phyloP scores from a whole-genome alignment of 2,113 vertebrate species.

The Axis porcinus region DNA sequence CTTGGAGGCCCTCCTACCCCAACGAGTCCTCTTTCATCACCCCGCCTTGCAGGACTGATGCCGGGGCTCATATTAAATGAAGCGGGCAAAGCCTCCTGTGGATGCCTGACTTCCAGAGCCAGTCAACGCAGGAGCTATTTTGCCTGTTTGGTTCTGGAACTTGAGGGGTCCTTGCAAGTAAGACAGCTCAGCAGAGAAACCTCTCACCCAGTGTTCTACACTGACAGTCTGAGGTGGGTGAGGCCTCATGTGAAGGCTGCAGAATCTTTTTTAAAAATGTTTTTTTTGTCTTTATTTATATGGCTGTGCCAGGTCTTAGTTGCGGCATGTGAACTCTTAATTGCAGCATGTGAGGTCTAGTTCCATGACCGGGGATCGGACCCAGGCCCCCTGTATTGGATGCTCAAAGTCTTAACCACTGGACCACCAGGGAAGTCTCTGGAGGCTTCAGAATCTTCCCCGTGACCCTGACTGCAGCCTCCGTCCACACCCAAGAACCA shows the following conservation, averaged over 20 bases:
- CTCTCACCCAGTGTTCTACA: background rate
- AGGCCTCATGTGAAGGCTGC: background rate
- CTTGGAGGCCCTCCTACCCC: no score
- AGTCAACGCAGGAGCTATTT: fast-evolving
- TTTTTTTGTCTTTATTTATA: background rate
- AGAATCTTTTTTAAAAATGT: background rate
- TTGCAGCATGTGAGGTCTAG: background rate
- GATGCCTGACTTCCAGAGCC: background rate
- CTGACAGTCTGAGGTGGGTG: background rate
- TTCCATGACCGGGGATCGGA: background rate
- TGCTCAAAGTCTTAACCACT: background rate
- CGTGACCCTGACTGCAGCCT: no score
- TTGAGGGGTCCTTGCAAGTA: background rate
- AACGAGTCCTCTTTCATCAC: background rate
- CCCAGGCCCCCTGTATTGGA: background rate
- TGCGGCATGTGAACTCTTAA: background rate
- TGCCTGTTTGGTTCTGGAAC: background rate
- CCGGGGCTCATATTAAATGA: fast-evolving
- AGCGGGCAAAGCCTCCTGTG: fast-evolving
- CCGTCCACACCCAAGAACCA: background rate
- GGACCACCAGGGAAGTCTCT: background rate
- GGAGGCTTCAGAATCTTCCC: background rate
- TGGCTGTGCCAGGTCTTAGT: background rate
- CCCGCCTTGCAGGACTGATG: background rate
- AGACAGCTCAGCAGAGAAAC: background rate